Evolutionary conservation across 2,113 vertebrate genomes (phyloP).

Genomic region (Podocnemis expansa): DNA sequence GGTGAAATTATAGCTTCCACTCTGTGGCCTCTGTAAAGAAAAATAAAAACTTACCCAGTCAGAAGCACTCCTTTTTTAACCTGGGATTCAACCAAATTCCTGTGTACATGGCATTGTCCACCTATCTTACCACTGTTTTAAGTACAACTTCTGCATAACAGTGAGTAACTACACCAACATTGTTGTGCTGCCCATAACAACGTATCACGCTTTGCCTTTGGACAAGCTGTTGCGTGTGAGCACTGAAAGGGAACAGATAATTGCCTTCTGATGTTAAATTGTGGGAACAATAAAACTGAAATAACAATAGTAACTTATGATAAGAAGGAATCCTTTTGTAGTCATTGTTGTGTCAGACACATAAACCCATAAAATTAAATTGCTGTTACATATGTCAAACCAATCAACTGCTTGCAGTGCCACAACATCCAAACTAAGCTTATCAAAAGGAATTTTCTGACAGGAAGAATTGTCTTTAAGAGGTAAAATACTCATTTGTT

Average conservation of each 20-base stretch:
- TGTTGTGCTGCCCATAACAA: not conserved
- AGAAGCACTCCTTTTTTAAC: not conserved
- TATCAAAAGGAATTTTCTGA: not conserved
- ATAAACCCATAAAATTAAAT: slow-evolving; percentile 12
- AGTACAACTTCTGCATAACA: not conserved
- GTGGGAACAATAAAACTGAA: not conserved
- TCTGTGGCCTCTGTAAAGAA: not conserved
- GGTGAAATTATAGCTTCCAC: not conserved
- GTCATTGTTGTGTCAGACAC: not conserved
- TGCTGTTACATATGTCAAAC: not conserved
- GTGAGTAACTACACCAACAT: not conserved
- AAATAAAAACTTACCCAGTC: fast-evolving
- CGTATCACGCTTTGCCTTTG: not conserved
- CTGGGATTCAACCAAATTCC: not conserved
- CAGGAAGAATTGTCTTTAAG: not conserved
- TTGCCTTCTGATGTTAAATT: not conserved
- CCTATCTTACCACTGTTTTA: not conserved
- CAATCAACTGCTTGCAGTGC: not conserved
- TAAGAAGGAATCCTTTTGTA: not conserved
- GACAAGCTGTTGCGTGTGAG: not conserved
- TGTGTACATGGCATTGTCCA: not conserved
- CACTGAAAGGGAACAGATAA: not conserved
- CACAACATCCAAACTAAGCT: not conserved
- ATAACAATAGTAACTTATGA: not conserved
- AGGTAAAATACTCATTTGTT: not conserved